Percentiles rank a stretch among this genome's conserved stretches.
Conservation (phyloP, 2,888 invertebrate genomes). For the Sclerodermus sp. region DNA sequence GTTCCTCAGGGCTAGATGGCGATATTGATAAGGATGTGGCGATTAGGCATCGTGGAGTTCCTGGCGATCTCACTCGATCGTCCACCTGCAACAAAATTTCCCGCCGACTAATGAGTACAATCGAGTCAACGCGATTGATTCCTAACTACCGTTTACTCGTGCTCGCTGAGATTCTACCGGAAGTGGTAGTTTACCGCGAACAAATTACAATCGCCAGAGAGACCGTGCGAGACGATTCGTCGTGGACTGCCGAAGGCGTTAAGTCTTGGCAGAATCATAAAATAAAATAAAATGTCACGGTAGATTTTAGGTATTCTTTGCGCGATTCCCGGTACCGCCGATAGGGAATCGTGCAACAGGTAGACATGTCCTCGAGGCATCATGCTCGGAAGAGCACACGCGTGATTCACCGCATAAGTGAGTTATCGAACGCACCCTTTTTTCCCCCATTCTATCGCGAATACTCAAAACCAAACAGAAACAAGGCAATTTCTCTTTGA, state of each 20-base stretch:
- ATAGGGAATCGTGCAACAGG: constrained; percentile 48
- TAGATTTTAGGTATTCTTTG: constrained; percentile 24
- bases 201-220: too few relatives aligned
- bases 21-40: constrained; percentile 39
- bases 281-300: constrained; percentile 1
- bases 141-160: too few relatives aligned
- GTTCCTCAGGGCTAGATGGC: constrained; percentile 53
- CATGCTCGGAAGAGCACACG: constrained; percentile 35
- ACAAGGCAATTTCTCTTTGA: not conserved
- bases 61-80: constrained; percentile 54
- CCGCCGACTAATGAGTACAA: not conserved
- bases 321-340: constrained; percentile 27
- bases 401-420: constrained; percentile 36
- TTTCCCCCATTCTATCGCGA: constrained; percentile 8
- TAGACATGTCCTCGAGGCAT: constrained; percentile 43
- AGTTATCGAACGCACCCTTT: constrained; percentile 30
- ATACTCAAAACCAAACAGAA: constrained; percentile 1
- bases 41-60: constrained; percentile 50
- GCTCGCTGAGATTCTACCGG: too few relatives aligned
- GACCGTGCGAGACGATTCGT: too few relatives aligned
- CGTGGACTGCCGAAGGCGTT: too few relatives aligned
- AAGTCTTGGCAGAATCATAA: constrained; percentile 10
- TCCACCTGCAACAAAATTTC: constrained; percentile 43
- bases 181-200: too few relatives aligned
- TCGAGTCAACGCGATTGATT: not conserved